A percentile compares a stretch with the other conserved stretches of the same genome.
Evolutionary conservation across 2,888 invertebrate genomes (phyloP).

Genomic region (Linnaemya tessellans): DNA sequence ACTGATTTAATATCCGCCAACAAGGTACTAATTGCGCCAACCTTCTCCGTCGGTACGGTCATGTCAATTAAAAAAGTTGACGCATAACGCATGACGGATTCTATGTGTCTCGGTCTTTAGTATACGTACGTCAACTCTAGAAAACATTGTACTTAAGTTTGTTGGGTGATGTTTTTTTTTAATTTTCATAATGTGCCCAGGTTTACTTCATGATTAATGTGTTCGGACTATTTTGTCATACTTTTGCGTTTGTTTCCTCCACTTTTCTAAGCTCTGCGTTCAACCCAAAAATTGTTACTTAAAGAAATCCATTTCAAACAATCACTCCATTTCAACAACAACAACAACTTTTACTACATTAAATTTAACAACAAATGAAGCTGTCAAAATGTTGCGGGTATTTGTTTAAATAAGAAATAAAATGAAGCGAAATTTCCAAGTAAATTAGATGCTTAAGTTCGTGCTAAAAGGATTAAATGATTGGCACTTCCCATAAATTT

Average conservation of each 20-base stretch:
- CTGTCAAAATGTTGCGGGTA: background rate
- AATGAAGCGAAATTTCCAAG: constrained; percentile 3
- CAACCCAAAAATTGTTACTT: background rate
- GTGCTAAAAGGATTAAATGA: constrained; percentile 48
- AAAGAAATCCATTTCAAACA: constrained; percentile 8
- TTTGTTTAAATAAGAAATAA: background rate
- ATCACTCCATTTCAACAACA: background rate
- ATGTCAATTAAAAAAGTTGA: no score
- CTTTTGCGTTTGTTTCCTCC: no score
- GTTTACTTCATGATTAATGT: constrained; percentile 2
- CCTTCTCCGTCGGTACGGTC: no score
- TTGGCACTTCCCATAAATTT: constrained; percentile 42
- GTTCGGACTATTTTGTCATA: background rate
- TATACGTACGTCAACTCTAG: no score
- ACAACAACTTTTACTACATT: background rate
- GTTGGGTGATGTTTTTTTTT: background rate
- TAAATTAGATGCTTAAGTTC: constrained; percentile 27
- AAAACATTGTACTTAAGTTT: background rate
- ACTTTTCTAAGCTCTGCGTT: background rate
- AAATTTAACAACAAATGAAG: constrained; percentile 20
- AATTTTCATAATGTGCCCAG: background rate
- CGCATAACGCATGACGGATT: no score
- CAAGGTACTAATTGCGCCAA: no score
- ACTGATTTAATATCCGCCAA: no score
- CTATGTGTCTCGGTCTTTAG: no score